These are phyloP conservation scores for Lepilemur septentrionalis DNA, from an alignment of 2,797 vertebrate genomes.

Conservation along the genomic window DNA sequence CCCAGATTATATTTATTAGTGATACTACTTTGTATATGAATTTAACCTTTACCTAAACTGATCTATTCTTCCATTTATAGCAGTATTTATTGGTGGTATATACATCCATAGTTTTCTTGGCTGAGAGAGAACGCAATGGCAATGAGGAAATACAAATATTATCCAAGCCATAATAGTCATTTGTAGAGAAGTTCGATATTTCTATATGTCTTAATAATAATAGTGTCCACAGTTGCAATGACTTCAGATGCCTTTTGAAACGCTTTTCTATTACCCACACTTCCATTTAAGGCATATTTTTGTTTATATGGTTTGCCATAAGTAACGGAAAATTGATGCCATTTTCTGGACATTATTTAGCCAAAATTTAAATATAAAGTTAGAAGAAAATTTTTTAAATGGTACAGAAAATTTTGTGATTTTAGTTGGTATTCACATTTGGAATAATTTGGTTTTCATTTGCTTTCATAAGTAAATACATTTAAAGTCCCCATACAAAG, in stretches of 20 bases:
- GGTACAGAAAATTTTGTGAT: not conserved
- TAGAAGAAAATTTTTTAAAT: not conserved
- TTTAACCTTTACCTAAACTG: not conserved
- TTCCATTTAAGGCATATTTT: not conserved
- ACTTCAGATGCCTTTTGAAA: not conserved
- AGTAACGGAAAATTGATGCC: not conserved
- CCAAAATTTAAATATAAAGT: not conserved
- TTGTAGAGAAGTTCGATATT: not conserved
- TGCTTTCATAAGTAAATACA: not conserved
- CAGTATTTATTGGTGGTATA: not conserved
- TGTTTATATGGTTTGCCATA: not conserved
- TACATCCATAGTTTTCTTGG: not conserved
- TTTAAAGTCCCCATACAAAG: not conserved
- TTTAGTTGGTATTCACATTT: not conserved
- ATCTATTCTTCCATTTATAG: not conserved
- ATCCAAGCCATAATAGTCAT: not conserved
- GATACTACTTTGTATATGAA: not conserved
- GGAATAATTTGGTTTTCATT: not conserved
- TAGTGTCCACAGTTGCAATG: not conserved
- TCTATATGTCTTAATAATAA: not conserved
- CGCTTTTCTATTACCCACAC: not conserved
- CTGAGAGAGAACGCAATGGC: not conserved
- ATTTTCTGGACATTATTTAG: not conserved
- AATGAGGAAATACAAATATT: not conserved
- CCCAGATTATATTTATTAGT: not conserved